phyloP scores from a whole-genome alignment of 1,140 invertebrate genomes.

The Camponotus floridanus region DNA sequence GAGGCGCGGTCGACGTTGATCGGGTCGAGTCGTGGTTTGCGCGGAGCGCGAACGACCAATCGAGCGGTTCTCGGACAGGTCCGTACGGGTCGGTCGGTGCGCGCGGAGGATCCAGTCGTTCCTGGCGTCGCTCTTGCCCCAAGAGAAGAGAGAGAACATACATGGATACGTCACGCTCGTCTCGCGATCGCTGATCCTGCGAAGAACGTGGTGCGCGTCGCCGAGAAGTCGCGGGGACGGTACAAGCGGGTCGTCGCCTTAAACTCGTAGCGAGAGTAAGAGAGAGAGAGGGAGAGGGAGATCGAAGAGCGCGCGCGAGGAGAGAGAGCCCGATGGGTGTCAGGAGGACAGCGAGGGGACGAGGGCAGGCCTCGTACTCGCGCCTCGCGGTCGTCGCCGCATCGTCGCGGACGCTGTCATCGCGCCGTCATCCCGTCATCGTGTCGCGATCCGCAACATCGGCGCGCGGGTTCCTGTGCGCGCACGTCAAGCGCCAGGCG shows the following conservation, averaged over 20 bases:
- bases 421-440: constrained; percentile 12
- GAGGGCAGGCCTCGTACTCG: constrained; percentile 64
- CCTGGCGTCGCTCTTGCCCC: too few species aligned
- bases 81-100: constrained; percentile 54
- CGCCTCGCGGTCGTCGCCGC: constrained; percentile 49
- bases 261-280: background rate
- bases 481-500: constrained; percentile 51
- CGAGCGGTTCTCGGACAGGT: constrained; percentile 69
- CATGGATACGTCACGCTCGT: constrained; percentile 8
- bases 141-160: background rate
- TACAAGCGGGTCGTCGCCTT: background rate
- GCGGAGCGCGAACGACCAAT: constrained; percentile 74
- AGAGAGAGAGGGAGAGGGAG: background rate
- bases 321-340: constrained; percentile 84
- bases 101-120: background rate
- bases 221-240: background rate
- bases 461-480: constrained; percentile 69
- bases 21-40: constrained; percentile 45
- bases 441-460: constrained; percentile 41
- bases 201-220: background rate
- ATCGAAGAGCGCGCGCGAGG: constrained; percentile 71
- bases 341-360: constrained; percentile 76
- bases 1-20: constrained; percentile 53
- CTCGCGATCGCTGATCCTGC: background rate
- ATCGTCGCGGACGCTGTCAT: constrained; percentile 2